Percentiles rank a stretch among this genome's conserved stretches.
These are phyloP conservation scores for Dichetophora obliterata DNA, from an alignment of 2,888 invertebrate species.

Conservation along the genomic window DNA sequence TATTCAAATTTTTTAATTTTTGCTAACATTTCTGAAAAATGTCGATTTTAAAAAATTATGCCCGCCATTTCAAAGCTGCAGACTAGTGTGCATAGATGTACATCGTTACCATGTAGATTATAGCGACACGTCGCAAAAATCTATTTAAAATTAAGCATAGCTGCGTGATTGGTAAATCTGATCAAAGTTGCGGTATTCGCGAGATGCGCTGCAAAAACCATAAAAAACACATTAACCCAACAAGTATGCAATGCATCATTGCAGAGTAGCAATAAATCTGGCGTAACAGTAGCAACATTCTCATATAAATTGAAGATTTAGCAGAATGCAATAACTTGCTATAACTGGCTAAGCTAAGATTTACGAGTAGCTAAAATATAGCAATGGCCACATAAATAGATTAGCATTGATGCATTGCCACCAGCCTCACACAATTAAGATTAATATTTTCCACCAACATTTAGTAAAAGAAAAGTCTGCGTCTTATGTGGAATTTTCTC, in stretches of 20 bases:
- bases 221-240: conserved; percentile 15
- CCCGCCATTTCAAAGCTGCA: no score
- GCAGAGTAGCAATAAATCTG: neutral
- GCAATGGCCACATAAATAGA: no score
- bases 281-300: neutral
- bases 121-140: neutral
- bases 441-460: no score
- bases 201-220: neutral
- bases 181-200: neutral
- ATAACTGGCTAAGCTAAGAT: no score
- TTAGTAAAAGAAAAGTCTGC: no score
- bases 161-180: neutral
- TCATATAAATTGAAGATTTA: neutral
- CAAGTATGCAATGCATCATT: conserved; percentile 8
- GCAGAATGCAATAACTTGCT: neutral
- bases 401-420: no score
- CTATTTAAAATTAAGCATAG: conserved; percentile 19
- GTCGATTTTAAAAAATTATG: no score
- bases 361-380: no score
- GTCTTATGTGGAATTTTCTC: neutral
- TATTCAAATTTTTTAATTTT: no score
- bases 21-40: no score
- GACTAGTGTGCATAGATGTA: neutral
- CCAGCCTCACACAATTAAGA: no score
- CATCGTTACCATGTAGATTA: neutral